These are phyloP conservation scores for Enteromius afrohamiltoni DNA, from an alignment of 2,797 vertebrate species.

Conservation along the genomic window DNA sequence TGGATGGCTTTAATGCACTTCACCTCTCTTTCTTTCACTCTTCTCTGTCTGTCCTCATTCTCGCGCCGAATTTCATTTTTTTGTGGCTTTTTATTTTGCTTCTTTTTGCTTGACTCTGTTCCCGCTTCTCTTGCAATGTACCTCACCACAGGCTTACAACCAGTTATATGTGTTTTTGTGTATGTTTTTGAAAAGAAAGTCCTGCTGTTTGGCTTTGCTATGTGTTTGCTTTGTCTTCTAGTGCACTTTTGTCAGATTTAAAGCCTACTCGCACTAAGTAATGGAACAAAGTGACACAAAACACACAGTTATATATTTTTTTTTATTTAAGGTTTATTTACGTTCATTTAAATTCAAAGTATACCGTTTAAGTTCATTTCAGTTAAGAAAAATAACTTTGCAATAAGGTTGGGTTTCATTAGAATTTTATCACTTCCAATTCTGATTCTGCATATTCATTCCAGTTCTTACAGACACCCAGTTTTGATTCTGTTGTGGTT, in stretches of 20 bases:
- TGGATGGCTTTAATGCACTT: slow-evolving; percentile 58
- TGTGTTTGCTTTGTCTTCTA: background rate
- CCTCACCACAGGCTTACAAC: background rate
- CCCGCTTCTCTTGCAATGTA: background rate
- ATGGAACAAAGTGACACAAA: background rate
- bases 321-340: background rate
- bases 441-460: too few relatives aligned
- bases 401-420: too few relatives aligned
- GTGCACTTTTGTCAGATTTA: background rate
- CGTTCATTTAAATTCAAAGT: background rate
- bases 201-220: background rate
- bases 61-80: slow-evolving; percentile 52
- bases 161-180: background rate
- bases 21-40: slow-evolving; percentile 30
- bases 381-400: background rate
- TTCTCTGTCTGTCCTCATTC: slow-evolving; percentile 35
- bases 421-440: too few relatives aligned
- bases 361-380: background rate
- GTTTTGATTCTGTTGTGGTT: too few relatives aligned
- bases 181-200: background rate
- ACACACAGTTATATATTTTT: too few relatives aligned
- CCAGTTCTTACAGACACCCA: too few relatives aligned
- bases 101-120: background rate
- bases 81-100: background rate
- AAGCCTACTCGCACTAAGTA: background rate